phyloP scores from a whole-genome alignment of 2,797 vertebrate species.

The Cyprinella venusta region DNA sequence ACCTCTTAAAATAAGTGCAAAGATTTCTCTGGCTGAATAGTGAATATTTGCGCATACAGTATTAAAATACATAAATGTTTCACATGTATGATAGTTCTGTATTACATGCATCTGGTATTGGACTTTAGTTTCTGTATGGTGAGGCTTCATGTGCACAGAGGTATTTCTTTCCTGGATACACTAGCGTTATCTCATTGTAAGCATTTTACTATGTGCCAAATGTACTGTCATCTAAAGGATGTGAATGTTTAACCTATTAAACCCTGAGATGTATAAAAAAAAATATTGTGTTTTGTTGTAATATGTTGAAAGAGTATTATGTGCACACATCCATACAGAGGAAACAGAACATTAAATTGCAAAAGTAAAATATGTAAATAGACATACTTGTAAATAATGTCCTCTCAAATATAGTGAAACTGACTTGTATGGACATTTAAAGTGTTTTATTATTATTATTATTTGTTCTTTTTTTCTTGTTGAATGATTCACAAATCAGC shows the following conservation, averaged over 20 bases:
- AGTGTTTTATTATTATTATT: not conserved
- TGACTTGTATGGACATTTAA: not conserved
- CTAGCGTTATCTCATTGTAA: conserved; percentile 94
- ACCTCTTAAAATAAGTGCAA: conserved; percentile 89
- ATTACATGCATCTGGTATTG: conserved; percentile 70
- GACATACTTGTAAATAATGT: not conserved
- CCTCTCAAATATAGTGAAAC: not conserved
- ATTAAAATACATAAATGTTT: conserved; percentile 65
- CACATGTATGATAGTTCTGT: conserved; percentile 67
- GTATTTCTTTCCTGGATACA: conserved; percentile 80
- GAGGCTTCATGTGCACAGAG: conserved; percentile 92
- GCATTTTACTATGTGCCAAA: conserved; percentile 99
- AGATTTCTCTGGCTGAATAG: conserved; percentile 82
- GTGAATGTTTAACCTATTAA: conserved; percentile 96
- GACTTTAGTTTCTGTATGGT: conserved; percentile 83
- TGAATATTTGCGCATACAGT: conserved; percentile 70
- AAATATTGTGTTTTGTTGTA: not conserved
- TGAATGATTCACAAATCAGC: not conserved
- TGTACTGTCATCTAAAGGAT: conserved; percentile 98
- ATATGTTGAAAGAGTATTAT: conserved; percentile 7
- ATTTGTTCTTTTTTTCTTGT: not conserved
- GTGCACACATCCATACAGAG: not conserved
- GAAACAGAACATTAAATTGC: conserved; percentile 7
- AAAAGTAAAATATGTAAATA: not conserved
- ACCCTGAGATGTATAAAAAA: conserved; percentile 75